Evolutionary conservation across 1,140 invertebrate species (phyloP), one percentile per base, ranked within the genome.

Genomic region (Agraylea sexmaculata): DNA sequence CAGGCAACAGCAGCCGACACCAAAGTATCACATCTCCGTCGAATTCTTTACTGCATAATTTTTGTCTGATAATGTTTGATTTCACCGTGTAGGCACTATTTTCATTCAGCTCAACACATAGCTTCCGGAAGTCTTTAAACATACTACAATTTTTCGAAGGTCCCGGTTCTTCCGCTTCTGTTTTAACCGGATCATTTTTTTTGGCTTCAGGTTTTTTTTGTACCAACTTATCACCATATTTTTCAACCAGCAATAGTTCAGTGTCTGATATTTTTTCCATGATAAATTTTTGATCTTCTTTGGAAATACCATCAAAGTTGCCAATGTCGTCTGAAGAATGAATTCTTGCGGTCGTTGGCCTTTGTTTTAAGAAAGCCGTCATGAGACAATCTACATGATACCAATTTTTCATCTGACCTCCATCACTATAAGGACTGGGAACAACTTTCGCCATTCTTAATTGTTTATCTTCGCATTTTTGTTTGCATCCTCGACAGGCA

Each of bases 401-500:
- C 83, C 85, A 93, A 37, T 73, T 71, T 56, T 88, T 91, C 84
- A 90, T 87, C 47, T 53, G 53, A 42, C 80, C 80, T 5, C 80
- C 81, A n/a, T 79, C 80, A 12, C 74, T 73, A 56, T 89, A 91
- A 1, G 81, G 83, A 65, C 85, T 90, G 1, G 76, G 52, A 3
- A 75, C 72, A 16, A 86, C 52, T 66, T 88, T 83, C 0, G 77
- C 85, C 13, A 90, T 68, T 38, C 85, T 64, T 22, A 87, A 50
- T 27, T 72, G 61, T 16, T 77, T 82, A 55, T 79, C 77, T 3
- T 76, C 72, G 51, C 87, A 82, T 50, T 83, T 79, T 37, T 73
- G 60, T 64, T 89, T 90, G 58, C 88, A 92, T 57, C 81, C 83
- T 55, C 89, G 89, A 55, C 88, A 92, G n/a, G 74, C 73, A 0